Percentiles rank a stretch among this genome's conserved stretches.
These are phyloP conservation scores for Chloromyia formosa DNA, from an alignment of 2,888 invertebrate genomes.

Conservation along the genomic window DNA sequence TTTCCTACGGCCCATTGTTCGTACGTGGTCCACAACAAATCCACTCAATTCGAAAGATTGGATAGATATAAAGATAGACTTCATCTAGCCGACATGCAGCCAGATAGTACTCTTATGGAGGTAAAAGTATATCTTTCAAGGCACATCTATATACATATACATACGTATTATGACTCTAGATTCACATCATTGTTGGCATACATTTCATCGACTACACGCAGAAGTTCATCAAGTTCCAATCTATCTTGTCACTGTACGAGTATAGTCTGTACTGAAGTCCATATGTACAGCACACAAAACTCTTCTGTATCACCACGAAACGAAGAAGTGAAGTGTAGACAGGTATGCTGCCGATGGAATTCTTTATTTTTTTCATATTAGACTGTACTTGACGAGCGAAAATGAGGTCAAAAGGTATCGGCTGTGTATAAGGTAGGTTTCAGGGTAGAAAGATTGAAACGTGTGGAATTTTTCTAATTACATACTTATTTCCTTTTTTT, in stretches of 20 bases:
- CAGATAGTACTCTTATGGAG: constrained; percentile 8
- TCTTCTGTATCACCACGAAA: too few relatives aligned
- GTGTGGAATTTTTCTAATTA: neutral
- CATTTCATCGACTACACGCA: constrained; percentile 20
- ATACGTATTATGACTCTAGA: neutral
- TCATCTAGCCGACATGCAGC: too few relatives aligned
- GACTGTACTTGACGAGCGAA: neutral
- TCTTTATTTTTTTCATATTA: neutral
- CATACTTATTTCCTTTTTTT: too few relatives aligned
- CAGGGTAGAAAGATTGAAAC: neutral
- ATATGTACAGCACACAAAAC: too few relatives aligned
- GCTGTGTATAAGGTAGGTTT: neutral
- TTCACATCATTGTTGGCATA: constrained; percentile 26
- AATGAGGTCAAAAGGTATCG: neutral
- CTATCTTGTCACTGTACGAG: neutral
- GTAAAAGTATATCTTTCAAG: constrained; percentile 30
- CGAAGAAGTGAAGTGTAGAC: too few relatives aligned
- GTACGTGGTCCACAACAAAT: constrained; percentile 5
- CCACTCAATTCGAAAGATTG: too few relatives aligned
- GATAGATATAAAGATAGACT: too few relatives aligned
- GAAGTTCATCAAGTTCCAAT: constrained; percentile 21
- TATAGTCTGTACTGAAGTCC: too few relatives aligned
- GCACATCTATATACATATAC: neutral
- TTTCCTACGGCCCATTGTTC: constrained; percentile 30
- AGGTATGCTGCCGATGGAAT: too few relatives aligned